Percentiles rank a stretch among this genome's conserved stretches.
These are phyloP conservation scores for Spinus pinus DNA, from an alignment of 2,797 vertebrate species.

Conservation along the genomic window DNA sequence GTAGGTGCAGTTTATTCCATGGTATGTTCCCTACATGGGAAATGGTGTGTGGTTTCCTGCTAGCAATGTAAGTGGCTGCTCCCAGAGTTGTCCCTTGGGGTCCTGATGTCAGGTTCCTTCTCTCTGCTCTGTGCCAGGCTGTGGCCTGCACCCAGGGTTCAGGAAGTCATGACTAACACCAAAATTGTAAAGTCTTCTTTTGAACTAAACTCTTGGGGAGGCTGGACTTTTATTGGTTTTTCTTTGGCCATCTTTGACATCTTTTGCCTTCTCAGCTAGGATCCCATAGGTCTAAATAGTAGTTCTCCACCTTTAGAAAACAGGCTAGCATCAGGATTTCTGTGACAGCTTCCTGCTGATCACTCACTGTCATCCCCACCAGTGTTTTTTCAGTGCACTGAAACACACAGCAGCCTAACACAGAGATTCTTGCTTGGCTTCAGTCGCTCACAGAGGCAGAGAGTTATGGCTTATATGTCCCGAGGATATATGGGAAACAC, in stretches of 20 bases:
- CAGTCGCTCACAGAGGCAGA: background rate
- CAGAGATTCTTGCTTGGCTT: background rate
- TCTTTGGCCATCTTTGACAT: background rate
- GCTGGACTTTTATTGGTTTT: background rate
- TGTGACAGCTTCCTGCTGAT: background rate
- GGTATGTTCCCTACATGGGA: background rate
- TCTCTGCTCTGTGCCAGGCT: accelerated
- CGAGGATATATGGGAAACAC: background rate
- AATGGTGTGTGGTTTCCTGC: background rate
- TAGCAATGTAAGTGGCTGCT: accelerated
- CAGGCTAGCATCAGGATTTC: background rate
- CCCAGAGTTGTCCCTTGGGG: background rate
- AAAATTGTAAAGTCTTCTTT: background rate
- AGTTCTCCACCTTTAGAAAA: background rate
- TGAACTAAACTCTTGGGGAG: background rate
- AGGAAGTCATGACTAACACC: background rate
- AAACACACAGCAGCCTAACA: background rate
- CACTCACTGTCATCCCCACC: background rate
- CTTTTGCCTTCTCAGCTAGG: background rate
- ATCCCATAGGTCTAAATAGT: background rate
- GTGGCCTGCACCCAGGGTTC: accelerated
- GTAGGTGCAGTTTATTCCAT: background rate
- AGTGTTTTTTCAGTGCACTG: background rate
- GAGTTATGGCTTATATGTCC: background rate
- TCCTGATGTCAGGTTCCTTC: background rate